phyloP scores from a whole-genome alignment of 2,888 invertebrate genomes.

The Hermodice carunculata region DNA sequence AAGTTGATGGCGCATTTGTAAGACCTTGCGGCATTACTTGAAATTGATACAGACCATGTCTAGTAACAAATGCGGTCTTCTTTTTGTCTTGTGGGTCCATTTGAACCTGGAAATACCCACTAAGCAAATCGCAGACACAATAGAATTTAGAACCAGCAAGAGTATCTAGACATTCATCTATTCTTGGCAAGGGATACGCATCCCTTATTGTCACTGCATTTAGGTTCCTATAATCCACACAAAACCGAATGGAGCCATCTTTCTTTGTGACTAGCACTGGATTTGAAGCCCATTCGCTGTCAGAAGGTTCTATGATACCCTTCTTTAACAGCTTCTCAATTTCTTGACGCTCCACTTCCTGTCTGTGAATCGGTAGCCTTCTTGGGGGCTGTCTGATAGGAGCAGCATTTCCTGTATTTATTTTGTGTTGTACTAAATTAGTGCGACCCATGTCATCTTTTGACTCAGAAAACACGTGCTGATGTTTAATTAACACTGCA shows the following conservation, averaged over 20 bases:
- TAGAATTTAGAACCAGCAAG: constrained; percentile 6
- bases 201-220: neutral
- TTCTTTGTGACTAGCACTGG: constrained; percentile 5
- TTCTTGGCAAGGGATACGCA: neutral
- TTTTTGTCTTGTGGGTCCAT: constrained; percentile 5
- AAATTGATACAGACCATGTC: constrained; percentile 23
- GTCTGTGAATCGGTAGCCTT: neutral
- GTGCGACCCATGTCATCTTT: too few relatives aligned
- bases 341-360: neutral
- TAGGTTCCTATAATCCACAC: neutral
- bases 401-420: constrained; percentile 1
- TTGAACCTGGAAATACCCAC: constrained; percentile 26
- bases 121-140: constrained; percentile 19
- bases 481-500: too few relatives aligned
- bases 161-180: constrained; percentile 2
- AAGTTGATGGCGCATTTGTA: constrained; percentile 25
- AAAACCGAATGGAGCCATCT: constrained; percentile 3
- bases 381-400: constrained; percentile 3
- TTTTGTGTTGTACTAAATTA: too few relatives aligned
- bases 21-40: constrained; percentile 30
- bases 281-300: neutral
- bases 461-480: too few relatives aligned
- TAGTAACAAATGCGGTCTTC: constrained; percentile 26
- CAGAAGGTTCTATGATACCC: constrained; percentile 4
- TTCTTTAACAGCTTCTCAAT: neutral